Conservation (phyloP, 2,888 invertebrate species). For the Nymphalis c-album region DNA sequence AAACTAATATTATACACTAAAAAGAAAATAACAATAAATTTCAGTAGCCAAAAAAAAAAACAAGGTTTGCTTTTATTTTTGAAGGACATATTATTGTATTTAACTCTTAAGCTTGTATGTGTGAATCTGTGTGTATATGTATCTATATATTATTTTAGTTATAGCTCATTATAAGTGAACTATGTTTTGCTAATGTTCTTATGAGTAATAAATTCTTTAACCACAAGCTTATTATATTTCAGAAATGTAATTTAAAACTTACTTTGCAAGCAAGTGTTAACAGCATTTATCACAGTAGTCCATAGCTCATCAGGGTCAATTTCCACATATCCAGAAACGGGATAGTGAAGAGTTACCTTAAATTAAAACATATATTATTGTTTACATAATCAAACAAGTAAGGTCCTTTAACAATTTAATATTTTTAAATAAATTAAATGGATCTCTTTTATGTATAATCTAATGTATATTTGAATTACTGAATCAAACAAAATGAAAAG, state of each 20-base stretch:
- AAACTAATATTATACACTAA: too few relatives aligned
- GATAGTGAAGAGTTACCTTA: slow-evolving; percentile 90
- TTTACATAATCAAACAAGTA: background rate
- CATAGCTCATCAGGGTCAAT: slow-evolving; percentile 93
- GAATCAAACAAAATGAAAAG: background rate
- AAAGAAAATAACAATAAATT: too few relatives aligned
- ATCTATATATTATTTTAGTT: too few relatives aligned
- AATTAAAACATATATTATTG: slow-evolving; percentile 35
- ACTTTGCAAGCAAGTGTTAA: slow-evolving; percentile 86
- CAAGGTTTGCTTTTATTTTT: too few relatives aligned
- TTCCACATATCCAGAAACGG: slow-evolving; percentile 90
- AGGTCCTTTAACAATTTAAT: too few relatives aligned
- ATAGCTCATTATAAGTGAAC: too few relatives aligned
- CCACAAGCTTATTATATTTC: background rate
- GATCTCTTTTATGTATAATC: background rate
- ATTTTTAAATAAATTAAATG: too few relatives aligned
- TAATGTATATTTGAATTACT: background rate
- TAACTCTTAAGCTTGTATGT: background rate
- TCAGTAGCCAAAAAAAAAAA: too few relatives aligned
- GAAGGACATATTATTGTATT: background rate
- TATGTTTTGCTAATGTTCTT: too few relatives aligned
- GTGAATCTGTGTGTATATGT: too few relatives aligned
- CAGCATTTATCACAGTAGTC: slow-evolving; percentile 84
- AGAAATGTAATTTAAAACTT: slow-evolving; percentile 45
- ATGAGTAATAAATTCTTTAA: too few relatives aligned